These are phyloP conservation scores for Polypedilum vanderplanki DNA, from an alignment of 1,140 invertebrate species.

Conservation along the genomic window DNA sequence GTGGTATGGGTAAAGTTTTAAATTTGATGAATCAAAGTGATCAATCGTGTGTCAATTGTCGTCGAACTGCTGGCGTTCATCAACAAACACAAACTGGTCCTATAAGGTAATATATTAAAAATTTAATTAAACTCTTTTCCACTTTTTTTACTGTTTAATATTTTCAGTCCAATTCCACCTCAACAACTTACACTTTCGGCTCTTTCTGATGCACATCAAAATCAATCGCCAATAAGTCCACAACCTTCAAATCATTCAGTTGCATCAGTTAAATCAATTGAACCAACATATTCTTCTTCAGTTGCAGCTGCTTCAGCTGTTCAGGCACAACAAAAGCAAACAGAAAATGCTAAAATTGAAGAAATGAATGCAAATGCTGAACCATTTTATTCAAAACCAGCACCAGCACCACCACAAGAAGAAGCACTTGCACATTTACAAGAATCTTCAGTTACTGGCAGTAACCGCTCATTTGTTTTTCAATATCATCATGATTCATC, in stretches of 20 bases:
- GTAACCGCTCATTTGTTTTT: slow-evolving; percentile 2
- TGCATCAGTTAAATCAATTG: not conserved
- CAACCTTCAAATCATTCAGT: not conserved
- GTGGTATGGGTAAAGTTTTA: slow-evolving; percentile 27
- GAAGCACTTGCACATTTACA: not conserved
- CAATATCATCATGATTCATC: slow-evolving; percentile 25
- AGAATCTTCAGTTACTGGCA: slow-evolving; percentile 15
- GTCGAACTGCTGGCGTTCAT: slow-evolving; percentile 42
- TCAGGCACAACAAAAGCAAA: slow-evolving; percentile 21
- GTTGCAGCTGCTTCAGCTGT: not conserved
- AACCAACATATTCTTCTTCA: not conserved
- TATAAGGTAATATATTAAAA: slow-evolving; percentile 31
- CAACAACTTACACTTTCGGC: slow-evolving; percentile 8
- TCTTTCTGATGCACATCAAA: slow-evolving; percentile 20
- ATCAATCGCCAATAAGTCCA: slow-evolving; percentile 29
- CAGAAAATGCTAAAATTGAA: not conserved
- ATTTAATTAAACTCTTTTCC: too few species aligned
- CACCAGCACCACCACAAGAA: slow-evolving; percentile 29
- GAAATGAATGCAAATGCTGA: not conserved
- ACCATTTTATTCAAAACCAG: not conserved
- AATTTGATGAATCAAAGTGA: slow-evolving; percentile 21
- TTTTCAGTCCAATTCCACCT: slow-evolving; percentile 39
- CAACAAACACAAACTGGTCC: slow-evolving; percentile 44
- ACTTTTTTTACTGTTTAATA: too few species aligned
- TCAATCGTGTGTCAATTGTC: slow-evolving; percentile 38